Conservation (phyloP, 37 sponge, comb jelly and placozoan genomes). For the Theonella swinhoei region DNA sequence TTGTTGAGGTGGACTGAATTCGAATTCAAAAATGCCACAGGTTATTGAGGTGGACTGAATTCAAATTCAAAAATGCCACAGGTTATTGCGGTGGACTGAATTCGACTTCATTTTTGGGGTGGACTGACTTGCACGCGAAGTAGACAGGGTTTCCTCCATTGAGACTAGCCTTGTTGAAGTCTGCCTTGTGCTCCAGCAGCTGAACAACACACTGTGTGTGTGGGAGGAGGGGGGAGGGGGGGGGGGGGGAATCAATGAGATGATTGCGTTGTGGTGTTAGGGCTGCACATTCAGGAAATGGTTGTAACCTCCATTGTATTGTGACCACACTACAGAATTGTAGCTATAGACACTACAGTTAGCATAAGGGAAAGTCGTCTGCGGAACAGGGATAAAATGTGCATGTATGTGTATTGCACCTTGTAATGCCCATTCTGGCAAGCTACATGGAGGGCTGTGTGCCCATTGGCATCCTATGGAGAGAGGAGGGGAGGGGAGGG, state of each 20-base stretch:
- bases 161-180: conserved; percentile 56
- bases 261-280: too few species aligned
- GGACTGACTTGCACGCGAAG: conserved; percentile 77
- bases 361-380: too few species aligned
- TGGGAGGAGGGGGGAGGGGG: too few species aligned
- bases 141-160: conserved; percentile 83
- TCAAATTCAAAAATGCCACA: too few species aligned
- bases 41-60: too few species aligned
- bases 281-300: too few species aligned
- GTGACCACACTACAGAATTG: too few species aligned
- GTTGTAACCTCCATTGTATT: too few species aligned
- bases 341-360: too few species aligned
- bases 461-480: conserved; percentile 82
- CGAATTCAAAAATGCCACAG: too few species aligned
- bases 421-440: conserved; percentile 90
- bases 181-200: conserved; percentile 78
- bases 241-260: neutral
- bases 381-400: neutral
- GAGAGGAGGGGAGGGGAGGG: neutral
- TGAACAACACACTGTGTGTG: conserved; percentile 60
- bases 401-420: conserved; percentile 33
- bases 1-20: too few species aligned
- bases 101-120: neutral
- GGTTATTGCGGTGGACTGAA: too few species aligned
- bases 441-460: conserved; percentile 87